Conservation (phyloP, 2,113 vertebrate genomes). For the Melospiza melodia region DNA sequence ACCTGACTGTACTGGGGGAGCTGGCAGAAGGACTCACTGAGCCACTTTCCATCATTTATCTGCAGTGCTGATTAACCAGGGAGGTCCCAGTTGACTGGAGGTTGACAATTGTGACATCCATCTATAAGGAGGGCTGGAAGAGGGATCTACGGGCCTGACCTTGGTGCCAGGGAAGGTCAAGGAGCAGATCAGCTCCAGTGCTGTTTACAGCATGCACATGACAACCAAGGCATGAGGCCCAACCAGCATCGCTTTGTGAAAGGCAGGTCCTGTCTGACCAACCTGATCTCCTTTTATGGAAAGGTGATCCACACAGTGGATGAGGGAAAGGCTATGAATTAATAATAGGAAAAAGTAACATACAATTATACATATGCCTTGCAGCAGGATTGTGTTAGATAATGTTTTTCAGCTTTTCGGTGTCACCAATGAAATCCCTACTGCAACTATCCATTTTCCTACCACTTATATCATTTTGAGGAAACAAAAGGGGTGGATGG, state of each 20-base stretch:
- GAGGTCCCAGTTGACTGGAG: not conserved
- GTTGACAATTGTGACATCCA: not conserved
- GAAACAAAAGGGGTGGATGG: not conserved
- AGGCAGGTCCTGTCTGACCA: not conserved
- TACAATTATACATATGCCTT: not conserved
- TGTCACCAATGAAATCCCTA: not conserved
- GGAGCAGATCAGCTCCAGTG: not conserved
- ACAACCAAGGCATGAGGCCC: not conserved
- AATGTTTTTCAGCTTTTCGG: not conserved
- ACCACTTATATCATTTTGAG: rapidly evolving
- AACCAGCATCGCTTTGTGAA: not conserved
- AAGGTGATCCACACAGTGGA: not conserved
- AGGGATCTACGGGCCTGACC: not conserved
- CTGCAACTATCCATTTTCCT: not conserved
- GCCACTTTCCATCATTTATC: not conserved
- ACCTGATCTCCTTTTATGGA: not conserved
- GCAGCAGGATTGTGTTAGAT: not conserved
- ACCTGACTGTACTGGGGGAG: rapidly evolving
- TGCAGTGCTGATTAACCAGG: not conserved
- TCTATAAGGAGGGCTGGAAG: not conserved
- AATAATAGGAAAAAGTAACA: not conserved
- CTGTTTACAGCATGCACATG: not conserved
- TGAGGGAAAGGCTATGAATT: not conserved
- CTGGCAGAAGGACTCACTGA: not conserved
- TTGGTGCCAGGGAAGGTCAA: not conserved